Conservation (phyloP, 2,797 vertebrate genomes). For the Heteromormyrus szaboi region DNA sequence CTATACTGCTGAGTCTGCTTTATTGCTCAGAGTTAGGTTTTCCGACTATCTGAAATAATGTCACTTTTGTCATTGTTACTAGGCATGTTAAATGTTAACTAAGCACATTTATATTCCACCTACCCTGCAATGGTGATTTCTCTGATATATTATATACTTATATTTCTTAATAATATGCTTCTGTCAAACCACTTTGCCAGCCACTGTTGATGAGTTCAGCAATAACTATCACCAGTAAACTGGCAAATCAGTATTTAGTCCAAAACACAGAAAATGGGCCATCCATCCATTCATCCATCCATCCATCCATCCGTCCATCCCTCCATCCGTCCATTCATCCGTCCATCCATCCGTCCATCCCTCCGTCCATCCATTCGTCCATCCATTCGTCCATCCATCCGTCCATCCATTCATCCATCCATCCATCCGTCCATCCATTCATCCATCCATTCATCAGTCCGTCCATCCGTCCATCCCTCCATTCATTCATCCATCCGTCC, state of each 20-base stretch:
- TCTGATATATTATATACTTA: not conserved
- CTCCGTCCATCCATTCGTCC: not conserved
- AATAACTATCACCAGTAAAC: not conserved
- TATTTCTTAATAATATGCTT: not conserved
- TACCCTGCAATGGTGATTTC: not conserved
- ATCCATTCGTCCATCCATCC: not conserved
- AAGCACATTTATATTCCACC: slow-evolving; percentile 3
- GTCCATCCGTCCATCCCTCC: too few species aligned
- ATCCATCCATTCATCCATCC: not conserved
- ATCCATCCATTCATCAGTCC: not conserved
- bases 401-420: too few species aligned
- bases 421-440: not conserved
- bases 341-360: too few species aligned
- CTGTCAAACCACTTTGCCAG: not conserved
- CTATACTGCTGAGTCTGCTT: not conserved
- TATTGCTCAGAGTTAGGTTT: not conserved
- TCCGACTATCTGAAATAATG: not conserved
- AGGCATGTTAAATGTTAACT: slow-evolving; percentile 3
- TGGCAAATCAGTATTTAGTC: not conserved
- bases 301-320: not conserved
- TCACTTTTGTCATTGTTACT: not conserved
- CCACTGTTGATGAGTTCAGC: not conserved
- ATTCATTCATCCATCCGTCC: too few species aligned
- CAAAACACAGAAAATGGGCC: not conserved
- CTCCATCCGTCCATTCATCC: not conserved